These are phyloP conservation scores for Hydropsyche tenuis DNA, from an alignment of 1,140 invertebrate genomes.

Conservation along the genomic window DNA sequence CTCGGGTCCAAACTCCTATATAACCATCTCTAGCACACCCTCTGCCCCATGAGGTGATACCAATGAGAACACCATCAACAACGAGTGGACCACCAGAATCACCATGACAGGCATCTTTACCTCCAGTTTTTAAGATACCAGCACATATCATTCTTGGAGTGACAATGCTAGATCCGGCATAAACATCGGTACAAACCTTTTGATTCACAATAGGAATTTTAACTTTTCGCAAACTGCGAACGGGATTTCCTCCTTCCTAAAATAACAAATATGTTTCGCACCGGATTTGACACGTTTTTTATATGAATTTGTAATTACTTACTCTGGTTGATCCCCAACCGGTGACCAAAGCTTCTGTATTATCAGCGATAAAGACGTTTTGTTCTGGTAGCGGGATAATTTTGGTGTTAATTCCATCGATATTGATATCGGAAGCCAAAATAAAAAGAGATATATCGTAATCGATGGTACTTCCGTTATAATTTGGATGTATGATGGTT, in stretches of 20 bases:
- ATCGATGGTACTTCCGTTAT: constrained; percentile 21
- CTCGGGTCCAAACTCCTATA: constrained; percentile 81
- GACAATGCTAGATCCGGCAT: constrained; percentile 53
- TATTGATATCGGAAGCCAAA: background rate
- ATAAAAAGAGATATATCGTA: constrained; percentile 25
- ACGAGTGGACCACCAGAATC: constrained; percentile 73
- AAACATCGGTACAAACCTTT: constrained; percentile 52
- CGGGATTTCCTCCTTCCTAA: constrained; percentile 26
- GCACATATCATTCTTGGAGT: constrained; percentile 58
- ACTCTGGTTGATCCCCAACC: constrained; percentile 42
- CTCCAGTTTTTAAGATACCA: constrained; percentile 38
- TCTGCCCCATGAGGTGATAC: constrained; percentile 76
- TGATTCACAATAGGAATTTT: constrained; percentile 34
- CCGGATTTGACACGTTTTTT: no score
- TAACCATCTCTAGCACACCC: constrained; percentile 72
- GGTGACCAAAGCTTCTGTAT: constrained; percentile 21
- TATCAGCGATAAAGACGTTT: constrained; percentile 13
- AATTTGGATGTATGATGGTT: background rate
- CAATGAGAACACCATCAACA: constrained; percentile 60
- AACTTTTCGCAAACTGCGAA: constrained; percentile 22
- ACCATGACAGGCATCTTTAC: constrained; percentile 68
- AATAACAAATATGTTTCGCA: no score
- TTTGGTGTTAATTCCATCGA: constrained; percentile 7
- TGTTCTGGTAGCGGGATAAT: constrained; percentile 23
- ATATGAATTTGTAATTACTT: no score